phyloP scores from a whole-genome alignment of 1,140 invertebrate species.

The Drosophila arizonae region DNA sequence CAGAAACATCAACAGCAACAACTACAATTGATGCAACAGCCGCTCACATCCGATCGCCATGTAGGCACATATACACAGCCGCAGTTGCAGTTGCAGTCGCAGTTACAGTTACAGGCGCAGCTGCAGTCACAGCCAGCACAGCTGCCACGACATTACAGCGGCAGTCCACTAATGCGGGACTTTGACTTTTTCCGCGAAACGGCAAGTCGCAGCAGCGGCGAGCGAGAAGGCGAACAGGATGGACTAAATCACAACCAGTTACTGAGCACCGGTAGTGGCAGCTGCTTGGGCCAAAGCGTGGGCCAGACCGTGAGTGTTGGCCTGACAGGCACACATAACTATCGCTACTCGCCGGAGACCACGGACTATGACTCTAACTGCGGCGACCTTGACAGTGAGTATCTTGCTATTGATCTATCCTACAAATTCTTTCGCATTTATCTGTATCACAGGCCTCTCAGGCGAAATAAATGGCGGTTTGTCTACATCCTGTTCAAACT shows the following conservation, averaged over 20 bases:
- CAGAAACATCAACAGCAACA: conserved; percentile 43
- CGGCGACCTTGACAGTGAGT: conserved; percentile 90
- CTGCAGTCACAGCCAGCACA: conserved; percentile 36
- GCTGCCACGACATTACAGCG: conserved; percentile 67
- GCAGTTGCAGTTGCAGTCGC: conserved; percentile 38
- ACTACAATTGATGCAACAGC: conserved; percentile 35
- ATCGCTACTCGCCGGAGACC: conserved; percentile 96
- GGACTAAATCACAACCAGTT: conserved; percentile 78
- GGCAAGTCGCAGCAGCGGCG: conserved; percentile 78
- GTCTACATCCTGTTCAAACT: conserved; percentile 78
- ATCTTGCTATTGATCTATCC: neutral
- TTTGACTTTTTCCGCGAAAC: conserved; percentile 82
- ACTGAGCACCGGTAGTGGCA: conserved; percentile 60
- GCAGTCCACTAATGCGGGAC: conserved; percentile 76
- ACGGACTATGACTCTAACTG: conserved; percentile 96
- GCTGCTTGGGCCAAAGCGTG: conserved; percentile 38
- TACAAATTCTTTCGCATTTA: neutral
- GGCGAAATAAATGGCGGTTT: conserved; percentile 78
- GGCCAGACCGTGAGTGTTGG: conserved; percentile 51
- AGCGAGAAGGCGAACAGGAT: conserved; percentile 71
- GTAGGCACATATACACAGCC: conserved; percentile 45
- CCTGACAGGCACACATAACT: conserved; percentile 82
- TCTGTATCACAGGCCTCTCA: conserved; percentile 75
- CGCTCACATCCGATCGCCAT: conserved; percentile 34
- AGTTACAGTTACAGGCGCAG: conserved; percentile 37